Evolutionary conservation across 1,140 invertebrate species (phyloP), one percentile per base, ranked within the genome.

Genomic region (Latrodectus geometricus): DNA sequence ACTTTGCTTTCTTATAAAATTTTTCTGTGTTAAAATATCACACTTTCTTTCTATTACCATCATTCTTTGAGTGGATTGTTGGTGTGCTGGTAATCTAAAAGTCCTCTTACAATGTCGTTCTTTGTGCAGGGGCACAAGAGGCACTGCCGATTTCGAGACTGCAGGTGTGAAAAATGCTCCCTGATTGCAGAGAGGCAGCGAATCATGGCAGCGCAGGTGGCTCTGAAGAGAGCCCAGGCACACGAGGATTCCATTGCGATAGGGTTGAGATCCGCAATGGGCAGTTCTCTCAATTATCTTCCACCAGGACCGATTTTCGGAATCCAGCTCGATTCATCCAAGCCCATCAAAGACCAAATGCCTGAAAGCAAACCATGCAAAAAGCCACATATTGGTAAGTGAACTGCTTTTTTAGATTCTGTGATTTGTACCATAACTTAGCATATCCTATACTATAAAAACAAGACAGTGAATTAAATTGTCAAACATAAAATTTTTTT

Each of bases 161-260:
- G 97, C 89, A 93, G 93, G 35, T 97, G 96, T 90, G 94, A 95
- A 54, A 96, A 95, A 88, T 97, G 96, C 91, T 97, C 96, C n/a
- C 92, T 99, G 8, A 98, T 99, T 84, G 97, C 97, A 73, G 97
- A 99, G 91, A 91, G 97, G 73, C 97, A 99, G 90, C 91, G 97
- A 17, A 98, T 99, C 12, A 99, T 99, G 97, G 98, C 98, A n/a
- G 83, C 74, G 0, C 83, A 86, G 14, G 82, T 76, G 96, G 97
- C 97, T 15, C 91, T 99, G 79, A 99, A 99, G 92, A 92, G 98
- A 66, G 97, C 98, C 91, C 97, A 99, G 92, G 97, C 97, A 0
- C 97, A 97, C 0, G 98, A 99, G 92, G 97, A 99, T 91, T 97
- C 97, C 52, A 97, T 99, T 84, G 97, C 97, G 0, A 91, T 99